Evolutionary conservation across 2,797 vertebrate genomes (phyloP).

Genomic region (Paratrypauchen microcephalus): DNA sequence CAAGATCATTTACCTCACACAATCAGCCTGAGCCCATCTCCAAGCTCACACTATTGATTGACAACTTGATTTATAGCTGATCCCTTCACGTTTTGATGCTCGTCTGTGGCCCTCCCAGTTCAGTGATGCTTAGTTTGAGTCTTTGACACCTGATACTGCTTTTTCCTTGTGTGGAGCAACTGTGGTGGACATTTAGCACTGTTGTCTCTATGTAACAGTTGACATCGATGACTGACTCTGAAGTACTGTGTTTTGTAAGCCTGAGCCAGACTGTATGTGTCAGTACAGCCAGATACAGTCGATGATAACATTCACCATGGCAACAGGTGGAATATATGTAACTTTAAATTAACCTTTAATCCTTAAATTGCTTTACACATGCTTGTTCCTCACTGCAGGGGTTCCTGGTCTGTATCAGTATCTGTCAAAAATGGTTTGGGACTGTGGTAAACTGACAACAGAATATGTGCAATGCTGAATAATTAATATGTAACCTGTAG

Average conservation of each 20-base stretch:
- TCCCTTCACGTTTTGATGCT: not conserved
- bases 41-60: constrained; percentile 7
- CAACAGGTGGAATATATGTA: not conserved
- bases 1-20: constrained; percentile 1
- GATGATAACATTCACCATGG: not conserved
- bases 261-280: not conserved
- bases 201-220: constrained; percentile 3
- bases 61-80: not conserved
- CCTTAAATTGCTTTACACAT: not conserved
- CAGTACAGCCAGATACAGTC: not conserved
- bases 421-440: too few species aligned
- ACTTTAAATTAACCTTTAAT: not conserved
- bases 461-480: too few species aligned
- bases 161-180: constrained; percentile 35
- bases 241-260: not conserved
- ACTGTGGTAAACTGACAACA: too few species aligned
- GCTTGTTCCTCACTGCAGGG: not conserved
- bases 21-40: not conserved
- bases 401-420: too few species aligned
- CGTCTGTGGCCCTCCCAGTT: not conserved
- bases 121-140: too few species aligned
- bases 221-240: not conserved
- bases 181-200: not conserved
- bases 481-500: too few species aligned
- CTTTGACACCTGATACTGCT: constrained; percentile 42